These are phyloP conservation scores for Hemiprocne comata DNA, from an alignment of 2,113 vertebrate genomes.

Conservation along the genomic window DNA sequence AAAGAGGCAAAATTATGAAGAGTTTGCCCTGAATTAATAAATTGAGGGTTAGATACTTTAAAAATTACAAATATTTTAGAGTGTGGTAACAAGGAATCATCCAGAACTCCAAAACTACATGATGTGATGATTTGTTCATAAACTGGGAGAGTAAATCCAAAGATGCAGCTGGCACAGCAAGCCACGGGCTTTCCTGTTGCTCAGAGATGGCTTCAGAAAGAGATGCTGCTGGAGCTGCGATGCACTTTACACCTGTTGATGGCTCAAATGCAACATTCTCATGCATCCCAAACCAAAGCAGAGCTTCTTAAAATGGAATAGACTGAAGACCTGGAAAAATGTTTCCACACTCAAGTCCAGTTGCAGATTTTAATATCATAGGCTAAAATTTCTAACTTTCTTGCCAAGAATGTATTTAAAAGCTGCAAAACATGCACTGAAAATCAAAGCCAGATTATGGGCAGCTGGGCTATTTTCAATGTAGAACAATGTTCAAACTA, in stretches of 20 bases:
- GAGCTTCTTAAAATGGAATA: background rate
- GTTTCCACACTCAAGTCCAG: background rate
- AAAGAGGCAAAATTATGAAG: background rate
- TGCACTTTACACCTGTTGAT: background rate
- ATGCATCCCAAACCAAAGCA: background rate
- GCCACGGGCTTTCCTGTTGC: background rate
- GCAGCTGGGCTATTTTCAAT: background rate
- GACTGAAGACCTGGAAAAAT: background rate
- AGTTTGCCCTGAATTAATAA: background rate
- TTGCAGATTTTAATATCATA: constrained; percentile 17
- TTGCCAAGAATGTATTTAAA: constrained; percentile 28
- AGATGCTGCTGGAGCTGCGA: background rate
- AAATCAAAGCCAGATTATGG: constrained; percentile 38
- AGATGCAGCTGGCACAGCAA: background rate
- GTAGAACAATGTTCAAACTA: background rate
- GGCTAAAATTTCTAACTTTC: background rate
- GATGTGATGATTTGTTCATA: background rate
- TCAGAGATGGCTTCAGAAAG: background rate
- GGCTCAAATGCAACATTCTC: background rate
- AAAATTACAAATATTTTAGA: background rate
- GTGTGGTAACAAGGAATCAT: background rate
- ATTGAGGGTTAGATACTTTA: background rate
- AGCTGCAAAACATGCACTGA: constrained; percentile 19
- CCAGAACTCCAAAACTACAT: background rate
- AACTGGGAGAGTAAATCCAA: background rate